Evolutionary conservation across 2,797 vertebrate genomes (phyloP).

Genomic region (Fistularia commersonii): DNA sequence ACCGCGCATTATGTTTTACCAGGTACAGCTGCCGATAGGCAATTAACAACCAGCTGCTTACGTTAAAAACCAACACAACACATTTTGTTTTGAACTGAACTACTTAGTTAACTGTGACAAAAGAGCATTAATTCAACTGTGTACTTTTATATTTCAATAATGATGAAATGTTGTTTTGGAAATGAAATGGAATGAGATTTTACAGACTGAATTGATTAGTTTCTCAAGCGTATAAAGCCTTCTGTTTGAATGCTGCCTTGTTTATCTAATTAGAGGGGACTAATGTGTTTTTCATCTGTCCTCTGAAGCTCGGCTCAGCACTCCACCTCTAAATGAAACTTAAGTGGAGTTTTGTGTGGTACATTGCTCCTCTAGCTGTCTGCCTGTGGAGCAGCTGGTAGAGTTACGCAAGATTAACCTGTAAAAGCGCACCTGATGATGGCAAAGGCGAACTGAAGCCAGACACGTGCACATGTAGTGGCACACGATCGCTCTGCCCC

Average conservation of each 20-base stretch:
- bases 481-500: no score
- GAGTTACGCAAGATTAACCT: conserved; percentile 17
- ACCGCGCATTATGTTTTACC: no score
- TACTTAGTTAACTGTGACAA: conserved; percentile 42
- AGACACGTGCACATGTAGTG: background rate
- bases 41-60: conserved; percentile 40
- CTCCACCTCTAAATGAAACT: conserved; percentile 12
- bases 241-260: conserved; percentile 14
- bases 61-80: conserved; percentile 20
- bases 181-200: conserved; percentile 30
- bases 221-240: conserved; percentile 22
- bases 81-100: conserved; percentile 26
- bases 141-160: conserved; percentile 40
- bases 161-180: conserved; percentile 26
- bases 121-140: conserved; percentile 50
- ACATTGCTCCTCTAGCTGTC: conserved; percentile 4
- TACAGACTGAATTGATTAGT: conserved; percentile 25
- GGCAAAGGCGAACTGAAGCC: background rate
- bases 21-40: conserved; percentile 5
- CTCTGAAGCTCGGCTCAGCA: conserved; percentile 10
- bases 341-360: conserved; percentile 13
- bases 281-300: conserved; percentile 32
- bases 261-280: conserved; percentile 36
- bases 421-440: conserved; percentile 10
- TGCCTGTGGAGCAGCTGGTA: conserved; percentile 20